phyloP scores from a whole-genome alignment of 2,888 invertebrate genomes.

The Myopa tessellatipennis region DNA sequence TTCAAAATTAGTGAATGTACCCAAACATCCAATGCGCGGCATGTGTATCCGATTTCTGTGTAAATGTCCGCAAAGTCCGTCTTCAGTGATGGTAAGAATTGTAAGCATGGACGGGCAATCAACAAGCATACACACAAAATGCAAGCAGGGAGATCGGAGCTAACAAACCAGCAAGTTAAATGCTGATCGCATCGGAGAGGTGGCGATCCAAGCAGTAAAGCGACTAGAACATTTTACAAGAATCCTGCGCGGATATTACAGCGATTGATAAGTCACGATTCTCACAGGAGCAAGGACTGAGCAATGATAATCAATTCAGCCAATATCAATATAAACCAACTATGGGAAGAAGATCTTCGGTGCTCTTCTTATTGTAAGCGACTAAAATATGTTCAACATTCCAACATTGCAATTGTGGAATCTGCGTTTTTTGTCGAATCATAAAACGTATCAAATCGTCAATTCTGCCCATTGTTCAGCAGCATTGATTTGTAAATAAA shows the following conservation, averaged over 20 bases:
- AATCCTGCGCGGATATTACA: conserved; percentile 68
- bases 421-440: no score
- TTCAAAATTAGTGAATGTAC: conserved; percentile 1
- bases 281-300: conserved; percentile 39
- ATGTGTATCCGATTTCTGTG: conserved; percentile 30
- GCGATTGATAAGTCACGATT: conserved; percentile 68
- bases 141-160: conserved; percentile 10
- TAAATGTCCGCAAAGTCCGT: conserved; percentile 45
- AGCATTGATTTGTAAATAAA: background rate
- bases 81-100: conserved; percentile 41
- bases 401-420: conserved; percentile 56
- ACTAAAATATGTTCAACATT: conserved; percentile 53
- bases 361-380: conserved; percentile 43
- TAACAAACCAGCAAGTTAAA: background rate
- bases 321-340: background rate
- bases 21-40: background rate
- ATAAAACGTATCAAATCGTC: no score
- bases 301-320: no score
- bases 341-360: background rate
- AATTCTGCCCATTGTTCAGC: no score
- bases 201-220: background rate
- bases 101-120: conserved; percentile 42
- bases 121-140: conserved; percentile 22
- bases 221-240: conserved; percentile 61
- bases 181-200: conserved; percentile 26